These are phyloP conservation scores for Molorchus minor DNA, from an alignment of 2,888 invertebrate genomes.

Conservation along the genomic window DNA sequence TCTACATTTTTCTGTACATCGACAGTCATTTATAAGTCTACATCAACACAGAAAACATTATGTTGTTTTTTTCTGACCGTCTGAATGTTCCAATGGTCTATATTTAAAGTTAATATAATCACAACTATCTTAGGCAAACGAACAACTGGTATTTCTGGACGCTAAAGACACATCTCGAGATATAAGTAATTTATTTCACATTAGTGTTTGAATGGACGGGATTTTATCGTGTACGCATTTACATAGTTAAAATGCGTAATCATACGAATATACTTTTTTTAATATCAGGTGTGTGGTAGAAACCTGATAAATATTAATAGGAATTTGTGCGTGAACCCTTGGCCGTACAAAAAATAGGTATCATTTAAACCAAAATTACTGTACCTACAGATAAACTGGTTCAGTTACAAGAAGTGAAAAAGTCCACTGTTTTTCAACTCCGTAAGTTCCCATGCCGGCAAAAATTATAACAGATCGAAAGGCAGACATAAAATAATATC, in stretches of 20 bases:
- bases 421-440: no score
- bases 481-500: no score
- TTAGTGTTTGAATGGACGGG: conserved; percentile 8
- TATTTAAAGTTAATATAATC: conserved; percentile 23
- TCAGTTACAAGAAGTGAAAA: no score
- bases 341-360: no score
- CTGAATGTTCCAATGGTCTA: conserved; percentile 11
- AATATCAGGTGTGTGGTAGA: no score
- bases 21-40: conserved; percentile 27
- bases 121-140: conserved; percentile 10
- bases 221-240: conserved; percentile 8
- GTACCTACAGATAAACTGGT: no score
- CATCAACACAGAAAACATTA: conserved; percentile 26
- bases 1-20: conserved; percentile 56
- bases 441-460: no score
- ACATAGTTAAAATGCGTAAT: conserved; percentile 12
- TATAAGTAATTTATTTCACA: conserved; percentile 21
- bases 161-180: conserved; percentile 11
- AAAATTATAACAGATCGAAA: no score
- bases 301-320: no score
- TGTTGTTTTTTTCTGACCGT: conserved; percentile 7
- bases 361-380: no score
- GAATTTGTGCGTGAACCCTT: no score
- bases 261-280: no score
- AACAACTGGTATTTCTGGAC: conserved; percentile 12